Evolutionary conservation across 1,140 invertebrate genomes (phyloP).

Genomic region (Gonatopus flavifemur): DNA sequence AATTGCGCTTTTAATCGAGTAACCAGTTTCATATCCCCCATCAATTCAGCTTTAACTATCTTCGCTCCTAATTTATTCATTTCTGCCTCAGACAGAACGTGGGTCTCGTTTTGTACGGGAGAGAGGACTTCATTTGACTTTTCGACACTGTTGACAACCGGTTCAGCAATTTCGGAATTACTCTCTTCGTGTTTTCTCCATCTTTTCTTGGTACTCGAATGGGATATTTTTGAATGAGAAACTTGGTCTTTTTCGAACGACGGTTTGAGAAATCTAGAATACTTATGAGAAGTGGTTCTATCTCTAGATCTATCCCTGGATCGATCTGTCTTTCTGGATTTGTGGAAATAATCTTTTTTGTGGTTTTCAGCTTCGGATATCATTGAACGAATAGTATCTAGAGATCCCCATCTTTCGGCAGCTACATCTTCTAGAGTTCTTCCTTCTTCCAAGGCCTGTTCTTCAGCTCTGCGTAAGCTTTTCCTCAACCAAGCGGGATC

Average conservation of each 20-base stretch:
- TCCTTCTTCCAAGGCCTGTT: conserved; percentile 63
- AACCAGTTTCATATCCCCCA: conserved; percentile 75
- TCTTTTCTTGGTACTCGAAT: too few relatives aligned
- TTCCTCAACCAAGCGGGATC: conserved; percentile 63
- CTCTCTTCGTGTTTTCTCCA: too few relatives aligned
- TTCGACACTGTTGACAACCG: conserved; percentile 19
- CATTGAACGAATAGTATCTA: conserved; percentile 58
- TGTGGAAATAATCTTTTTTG: conserved; percentile 19
- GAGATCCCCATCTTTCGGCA: conserved; percentile 66
- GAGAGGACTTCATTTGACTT: too few relatives aligned
- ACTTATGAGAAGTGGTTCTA: too few relatives aligned
- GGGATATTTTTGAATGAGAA: too few relatives aligned
- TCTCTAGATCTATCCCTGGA: conserved; percentile 30
- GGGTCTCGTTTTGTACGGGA: too few relatives aligned
- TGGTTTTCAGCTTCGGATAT: conserved; percentile 57
- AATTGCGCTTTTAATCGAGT: conserved; percentile 74
- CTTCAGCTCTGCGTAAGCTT: conserved; percentile 61
- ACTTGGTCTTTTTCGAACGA: too few relatives aligned
- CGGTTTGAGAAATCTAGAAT: too few relatives aligned
- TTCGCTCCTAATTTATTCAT: conserved; percentile 87
- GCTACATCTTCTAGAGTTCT: conserved; percentile 64
- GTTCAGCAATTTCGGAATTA: conserved; percentile 10
- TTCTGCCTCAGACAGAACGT: conserved; percentile 72
- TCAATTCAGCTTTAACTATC: conserved; percentile 87
- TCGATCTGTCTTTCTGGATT: conserved; percentile 19